A percentile compares a stretch with the other conserved stretches of the same genome.
Evolutionary conservation across 2,888 invertebrate genomes (phyloP).

Genomic region (Lasius fuliginosus): DNA sequence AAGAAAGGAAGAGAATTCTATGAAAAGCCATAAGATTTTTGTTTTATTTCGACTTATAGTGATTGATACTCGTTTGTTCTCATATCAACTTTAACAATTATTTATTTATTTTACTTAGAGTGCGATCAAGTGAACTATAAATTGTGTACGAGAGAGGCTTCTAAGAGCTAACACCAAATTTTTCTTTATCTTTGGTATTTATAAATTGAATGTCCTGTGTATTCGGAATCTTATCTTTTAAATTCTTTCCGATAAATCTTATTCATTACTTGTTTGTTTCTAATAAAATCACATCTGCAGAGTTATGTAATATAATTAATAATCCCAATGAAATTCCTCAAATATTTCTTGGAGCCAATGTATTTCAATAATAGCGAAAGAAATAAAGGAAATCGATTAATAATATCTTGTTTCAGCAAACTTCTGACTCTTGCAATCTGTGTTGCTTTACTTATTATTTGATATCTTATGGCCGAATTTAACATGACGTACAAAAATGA

Average conservation of each 20-base stretch:
- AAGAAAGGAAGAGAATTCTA: neutral
- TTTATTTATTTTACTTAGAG: slow-evolving; percentile 43
- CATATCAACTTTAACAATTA: slow-evolving; percentile 60
- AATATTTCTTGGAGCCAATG: neutral
- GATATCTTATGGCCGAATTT: neutral
- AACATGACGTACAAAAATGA: slow-evolving; percentile 8
- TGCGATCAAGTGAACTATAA: slow-evolving; percentile 69
- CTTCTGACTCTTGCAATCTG: neutral
- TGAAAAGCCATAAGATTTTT: neutral
- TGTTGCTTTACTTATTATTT: slow-evolving; percentile 4
- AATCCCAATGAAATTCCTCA: neutral
- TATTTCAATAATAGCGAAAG: neutral
- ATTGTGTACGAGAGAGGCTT: slow-evolving; percentile 70
- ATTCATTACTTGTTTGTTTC: slow-evolving; percentile 1
- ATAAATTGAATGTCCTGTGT: slow-evolving; percentile 67
- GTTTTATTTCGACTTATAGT: slow-evolving; percentile 37
- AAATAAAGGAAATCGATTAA: neutral
- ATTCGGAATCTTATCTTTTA: slow-evolving; percentile 22
- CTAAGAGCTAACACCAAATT: slow-evolving; percentile 78
- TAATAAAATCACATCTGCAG: neutral
- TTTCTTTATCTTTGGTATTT: slow-evolving; percentile 79
- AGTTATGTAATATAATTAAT: slow-evolving; percentile 11
- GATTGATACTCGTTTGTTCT: slow-evolving; percentile 19
- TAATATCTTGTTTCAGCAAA: neutral
- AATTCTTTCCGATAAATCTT: neutral